Evolutionary conservation across 2,113 vertebrate species (phyloP).

Genomic region (Euleptes europaea): DNA sequence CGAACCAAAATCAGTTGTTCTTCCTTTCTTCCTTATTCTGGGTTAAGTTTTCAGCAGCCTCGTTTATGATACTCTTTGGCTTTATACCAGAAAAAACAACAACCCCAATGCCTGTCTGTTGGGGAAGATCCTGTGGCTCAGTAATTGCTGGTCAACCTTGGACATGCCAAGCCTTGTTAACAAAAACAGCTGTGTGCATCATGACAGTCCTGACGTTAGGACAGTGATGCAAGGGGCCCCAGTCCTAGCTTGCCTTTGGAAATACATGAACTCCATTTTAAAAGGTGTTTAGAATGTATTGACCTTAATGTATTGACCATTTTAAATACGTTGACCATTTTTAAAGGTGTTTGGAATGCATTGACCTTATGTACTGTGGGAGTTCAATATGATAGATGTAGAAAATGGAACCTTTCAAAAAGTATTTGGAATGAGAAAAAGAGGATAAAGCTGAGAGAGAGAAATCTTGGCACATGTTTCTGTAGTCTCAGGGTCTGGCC

Average conservation of each 20-base stretch:
- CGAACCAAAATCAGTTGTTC: accelerated
- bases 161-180: neutral
- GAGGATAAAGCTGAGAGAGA: neutral
- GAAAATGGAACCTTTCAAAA: neutral
- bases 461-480: neutral
- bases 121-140: neutral
- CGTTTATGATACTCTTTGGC: neutral
- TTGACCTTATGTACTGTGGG: neutral
- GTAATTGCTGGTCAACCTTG: neutral
- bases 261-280: neutral
- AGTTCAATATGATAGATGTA: neutral
- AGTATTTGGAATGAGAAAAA: neutral
- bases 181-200: neutral
- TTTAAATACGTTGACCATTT: neutral
- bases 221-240: neutral
- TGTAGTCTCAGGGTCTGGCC: neutral
- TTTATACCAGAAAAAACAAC: neutral
- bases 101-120: neutral
- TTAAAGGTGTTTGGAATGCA: neutral
- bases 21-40: too few species aligned
- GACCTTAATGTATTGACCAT: neutral
- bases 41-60: neutral
- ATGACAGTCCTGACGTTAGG: neutral
- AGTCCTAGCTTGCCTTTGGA: neutral
- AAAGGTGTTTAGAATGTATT: neutral